Base-by-base conservation (phyloP, 2,888 invertebrate species). In the Drepana falcataria region DNA sequence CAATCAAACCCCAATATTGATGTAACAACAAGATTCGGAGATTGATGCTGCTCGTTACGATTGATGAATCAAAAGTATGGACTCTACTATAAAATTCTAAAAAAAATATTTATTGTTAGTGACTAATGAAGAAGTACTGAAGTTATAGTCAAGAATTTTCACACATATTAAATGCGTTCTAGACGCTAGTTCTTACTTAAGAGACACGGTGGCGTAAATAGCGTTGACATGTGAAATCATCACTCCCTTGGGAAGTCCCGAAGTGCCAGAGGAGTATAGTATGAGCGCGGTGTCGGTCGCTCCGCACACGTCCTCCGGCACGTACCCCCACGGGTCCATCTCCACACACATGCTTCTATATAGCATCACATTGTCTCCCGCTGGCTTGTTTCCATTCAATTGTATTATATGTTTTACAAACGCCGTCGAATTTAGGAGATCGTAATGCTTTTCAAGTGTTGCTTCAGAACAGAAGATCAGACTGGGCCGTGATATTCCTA, bases 221-320 rank as follows among this genome's bases (percentile, higher is more conserved):
- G 66, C 54, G 49, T 81, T 80, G 2, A 75, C 53, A 68, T 95
- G 95, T 0, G 94, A 93, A 47, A 95, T 75, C 91, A 93, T 92
- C 0, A 95, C 95, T 9, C 95, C 95, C 81, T 95, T 95, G 0
- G 95, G 95, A 35, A 95, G 82, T 0, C 96, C 96, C 0, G 95
- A 96, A 0, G 96, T 96, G 0, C 96, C 91, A 58, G 92, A 92
- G 2, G 92, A 92, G 70, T 92, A 92, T 6, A 92, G 86, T 48
- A 93, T 75, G 48, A 91, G 69, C 2, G 67, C 69, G 0, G 58
- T 57, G 52, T 73, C 73, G 0, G 58, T 52, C 52, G 58, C 55
- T 9, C 65, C 68, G 47, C 63, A 53, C 21, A 71, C 71, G 0
- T 62, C 55, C 47, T 48, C 62, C 3, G 68, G 56, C 35, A 64